Conservation (phyloP, 2,113 vertebrate species). For the Vombatus ursinus region DNA sequence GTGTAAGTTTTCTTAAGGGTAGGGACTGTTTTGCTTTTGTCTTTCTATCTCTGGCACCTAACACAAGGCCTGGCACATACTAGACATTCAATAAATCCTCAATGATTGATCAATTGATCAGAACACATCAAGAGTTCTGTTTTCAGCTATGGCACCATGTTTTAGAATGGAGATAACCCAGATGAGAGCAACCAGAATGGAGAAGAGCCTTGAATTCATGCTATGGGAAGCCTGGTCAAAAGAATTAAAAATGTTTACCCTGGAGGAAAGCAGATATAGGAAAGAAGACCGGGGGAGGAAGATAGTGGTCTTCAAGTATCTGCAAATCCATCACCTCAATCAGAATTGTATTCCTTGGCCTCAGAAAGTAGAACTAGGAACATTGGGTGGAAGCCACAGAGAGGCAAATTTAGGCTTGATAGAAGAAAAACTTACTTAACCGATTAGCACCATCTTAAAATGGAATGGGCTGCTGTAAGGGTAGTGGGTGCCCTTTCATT, state of each 20-base stretch:
- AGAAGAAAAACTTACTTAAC: not conserved
- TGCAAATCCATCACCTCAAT: not conserved
- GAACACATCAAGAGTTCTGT: no score
- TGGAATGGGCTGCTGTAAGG: not conserved
- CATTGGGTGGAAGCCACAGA: not conserved
- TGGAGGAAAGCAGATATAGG: no score
- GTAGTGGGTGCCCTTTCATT: not conserved
- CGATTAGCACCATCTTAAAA: not conserved
- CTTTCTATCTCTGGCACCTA: not conserved
- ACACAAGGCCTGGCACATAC: not conserved
- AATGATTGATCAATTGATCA: not conserved
- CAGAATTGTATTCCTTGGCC: not conserved
- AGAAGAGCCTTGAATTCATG: no score
- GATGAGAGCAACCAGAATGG: no score
- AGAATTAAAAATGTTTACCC: no score
- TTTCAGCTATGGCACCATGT: no score
- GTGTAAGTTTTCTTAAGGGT: not conserved
- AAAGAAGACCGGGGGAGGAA: not conserved
- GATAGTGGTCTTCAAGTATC: not conserved
- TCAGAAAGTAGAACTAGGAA: not conserved
- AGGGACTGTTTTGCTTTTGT: not conserved
- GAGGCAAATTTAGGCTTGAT: not conserved
- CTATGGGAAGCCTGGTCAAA: no score
- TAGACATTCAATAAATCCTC: not conserved
- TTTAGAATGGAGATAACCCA: no score